Conservation (phyloP, 2,888 invertebrate genomes). For the Diploptera punctata region DNA sequence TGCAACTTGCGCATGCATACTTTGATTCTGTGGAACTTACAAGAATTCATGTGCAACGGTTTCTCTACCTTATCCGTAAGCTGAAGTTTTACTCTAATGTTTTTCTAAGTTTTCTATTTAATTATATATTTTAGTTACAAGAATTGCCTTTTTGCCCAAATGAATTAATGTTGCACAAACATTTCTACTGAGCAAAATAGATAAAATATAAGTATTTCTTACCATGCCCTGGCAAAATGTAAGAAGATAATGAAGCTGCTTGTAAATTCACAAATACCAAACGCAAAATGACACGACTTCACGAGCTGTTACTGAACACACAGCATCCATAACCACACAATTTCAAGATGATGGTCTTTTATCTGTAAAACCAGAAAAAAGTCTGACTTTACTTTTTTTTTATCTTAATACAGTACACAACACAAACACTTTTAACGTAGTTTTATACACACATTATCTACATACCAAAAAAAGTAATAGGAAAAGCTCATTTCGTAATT, state of each 20-base stretch:
- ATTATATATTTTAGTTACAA: no score
- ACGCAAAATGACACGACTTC: slow-evolving; percentile 1
- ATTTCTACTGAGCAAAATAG: neutral
- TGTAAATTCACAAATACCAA: neutral
- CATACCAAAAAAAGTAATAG: no score
- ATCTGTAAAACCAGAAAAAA: no score
- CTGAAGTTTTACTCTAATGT: no score
- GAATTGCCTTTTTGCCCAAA: neutral
- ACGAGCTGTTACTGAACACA: slow-evolving; percentile 5
- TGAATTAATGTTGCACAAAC: neutral
- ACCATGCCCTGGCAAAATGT: slow-evolving; percentile 21
- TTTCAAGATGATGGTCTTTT: no score
- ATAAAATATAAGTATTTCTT: neutral
- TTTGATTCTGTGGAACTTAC: no score
- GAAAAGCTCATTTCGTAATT: no score
- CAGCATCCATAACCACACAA: slow-evolving; percentile 23
- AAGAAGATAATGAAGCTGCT: neutral
- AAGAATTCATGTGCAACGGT: no score
- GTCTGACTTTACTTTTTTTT: no score
- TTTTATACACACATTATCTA: neutral
- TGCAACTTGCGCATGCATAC: no score
- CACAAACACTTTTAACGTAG: neutral
- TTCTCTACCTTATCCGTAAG: no score
- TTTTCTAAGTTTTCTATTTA: no score
- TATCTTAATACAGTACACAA: neutral